phyloP scores from a whole-genome alignment of 2,797 vertebrate genomes.

The Xyrichtys novacula region DNA sequence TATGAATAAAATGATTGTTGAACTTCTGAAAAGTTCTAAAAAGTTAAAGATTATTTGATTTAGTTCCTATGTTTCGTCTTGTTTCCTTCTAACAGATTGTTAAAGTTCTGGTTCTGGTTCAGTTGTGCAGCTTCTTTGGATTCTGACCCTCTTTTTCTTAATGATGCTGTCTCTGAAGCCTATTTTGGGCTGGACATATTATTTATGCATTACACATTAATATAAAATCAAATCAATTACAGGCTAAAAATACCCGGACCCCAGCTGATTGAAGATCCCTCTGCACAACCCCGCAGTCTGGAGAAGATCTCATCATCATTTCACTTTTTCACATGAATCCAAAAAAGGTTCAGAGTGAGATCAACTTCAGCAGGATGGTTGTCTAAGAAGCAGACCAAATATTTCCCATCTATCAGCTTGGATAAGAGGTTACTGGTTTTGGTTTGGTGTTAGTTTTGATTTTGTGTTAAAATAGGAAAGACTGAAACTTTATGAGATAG shows the following conservation, averaged over 20 bases:
- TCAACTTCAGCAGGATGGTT: not conserved
- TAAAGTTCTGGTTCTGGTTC: not conserved
- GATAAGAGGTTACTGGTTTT: not conserved
- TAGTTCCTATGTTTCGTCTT: too few relatives aligned
- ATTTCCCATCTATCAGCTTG: not conserved
- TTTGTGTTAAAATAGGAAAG: too few relatives aligned
- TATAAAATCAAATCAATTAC: conserved; percentile 1
- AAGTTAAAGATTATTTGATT: too few relatives aligned
- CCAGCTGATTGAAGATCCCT: not conserved
- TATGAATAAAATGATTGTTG: too few relatives aligned
- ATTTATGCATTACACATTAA: conserved; percentile 4
- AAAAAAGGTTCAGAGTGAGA: not conserved
- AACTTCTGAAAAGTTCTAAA: too few relatives aligned
- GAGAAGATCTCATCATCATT: too few relatives aligned
- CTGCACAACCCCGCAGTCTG: not conserved
- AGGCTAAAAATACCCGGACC: not conserved
- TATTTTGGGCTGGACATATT: not conserved
- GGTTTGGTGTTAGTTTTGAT: too few relatives aligned
- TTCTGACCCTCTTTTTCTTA: not conserved
- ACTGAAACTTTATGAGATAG: too few relatives aligned
- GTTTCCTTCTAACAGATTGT: too few relatives aligned
- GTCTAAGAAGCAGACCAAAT: too few relatives aligned
- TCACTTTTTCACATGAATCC: not conserved
- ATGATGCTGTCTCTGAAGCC: not conserved
- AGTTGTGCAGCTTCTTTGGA: not conserved